Conservation (phyloP, 2,797 vertebrate species). For the Gambusia yucatana region DNA sequence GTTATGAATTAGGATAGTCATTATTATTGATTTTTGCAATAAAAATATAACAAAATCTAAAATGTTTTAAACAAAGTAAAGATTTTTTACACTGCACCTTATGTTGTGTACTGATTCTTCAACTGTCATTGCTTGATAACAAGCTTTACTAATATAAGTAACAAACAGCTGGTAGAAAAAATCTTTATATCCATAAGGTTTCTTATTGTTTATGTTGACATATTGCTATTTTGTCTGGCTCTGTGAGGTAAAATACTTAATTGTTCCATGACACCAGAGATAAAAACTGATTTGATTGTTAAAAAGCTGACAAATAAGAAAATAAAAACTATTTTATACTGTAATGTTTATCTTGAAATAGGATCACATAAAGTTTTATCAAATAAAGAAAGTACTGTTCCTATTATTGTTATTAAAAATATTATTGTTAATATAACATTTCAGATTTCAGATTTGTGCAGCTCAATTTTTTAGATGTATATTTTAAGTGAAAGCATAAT, state of each 20-base stretch:
- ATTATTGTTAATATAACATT: neutral
- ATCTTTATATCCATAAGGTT: neutral
- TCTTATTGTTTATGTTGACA: neutral
- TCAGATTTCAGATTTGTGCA: neutral
- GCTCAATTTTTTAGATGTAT: neutral
- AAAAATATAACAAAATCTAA: neutral
- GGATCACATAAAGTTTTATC: neutral
- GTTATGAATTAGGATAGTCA: neutral
- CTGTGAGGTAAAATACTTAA: neutral
- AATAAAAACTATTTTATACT: neutral
- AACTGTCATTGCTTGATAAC: neutral
- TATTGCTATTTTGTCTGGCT: neutral
- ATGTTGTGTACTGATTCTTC: neutral
- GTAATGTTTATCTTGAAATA: neutral
- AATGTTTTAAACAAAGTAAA: neutral
- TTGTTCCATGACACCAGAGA: neutral
- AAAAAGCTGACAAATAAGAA: neutral
- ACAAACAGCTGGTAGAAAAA: neutral
- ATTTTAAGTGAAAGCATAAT: neutral
- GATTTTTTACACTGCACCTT: neutral
- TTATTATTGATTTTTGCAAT: neutral
- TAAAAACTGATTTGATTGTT: neutral
- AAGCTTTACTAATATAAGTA: neutral
- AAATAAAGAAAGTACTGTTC: neutral
- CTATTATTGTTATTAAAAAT: neutral